phyloP scores from a whole-genome alignment of 1,140 invertebrate genomes.

The Hestina assimilis region DNA sequence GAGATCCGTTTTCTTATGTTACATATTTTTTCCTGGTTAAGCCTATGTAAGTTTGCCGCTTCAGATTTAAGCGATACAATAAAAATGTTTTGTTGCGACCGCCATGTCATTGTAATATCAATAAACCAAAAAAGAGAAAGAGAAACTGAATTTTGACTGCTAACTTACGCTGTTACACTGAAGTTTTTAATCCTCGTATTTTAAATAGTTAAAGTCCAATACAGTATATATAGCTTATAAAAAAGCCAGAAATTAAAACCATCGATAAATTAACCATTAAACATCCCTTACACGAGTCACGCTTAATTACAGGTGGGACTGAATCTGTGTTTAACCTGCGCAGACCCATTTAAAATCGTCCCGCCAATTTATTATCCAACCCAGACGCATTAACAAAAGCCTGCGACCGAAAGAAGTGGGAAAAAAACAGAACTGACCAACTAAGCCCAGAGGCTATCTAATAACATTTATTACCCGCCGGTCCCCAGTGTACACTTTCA shows the following conservation, averaged over 20 bases:
- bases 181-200: too few species aligned
- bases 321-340: slow-evolving; percentile 42
- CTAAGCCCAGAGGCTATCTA: slow-evolving; percentile 77
- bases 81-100: too few species aligned
- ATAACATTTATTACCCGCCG: slow-evolving; percentile 75
- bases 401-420: slow-evolving; percentile 55
- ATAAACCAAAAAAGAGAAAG: too few species aligned
- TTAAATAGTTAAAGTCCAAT: too few species aligned
- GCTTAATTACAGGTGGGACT: slow-evolving; percentile 30
- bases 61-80: too few species aligned
- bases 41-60: too few species aligned
- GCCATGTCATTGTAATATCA: too few species aligned
- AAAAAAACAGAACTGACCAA: slow-evolving; percentile 69
- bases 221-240: not conserved
- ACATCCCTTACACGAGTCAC: slow-evolving; percentile 7
- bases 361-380: slow-evolving; percentile 64
- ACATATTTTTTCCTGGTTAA: too few species aligned
- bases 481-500: slow-evolving; percentile 72
- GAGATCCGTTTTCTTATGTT: too few species aligned
- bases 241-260: not conserved
- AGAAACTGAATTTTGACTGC: too few species aligned
- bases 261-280: slow-evolving; percentile 4
- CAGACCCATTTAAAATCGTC: slow-evolving; percentile 62
- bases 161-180: too few species aligned
- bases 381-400: slow-evolving; percentile 76